Evolutionary conservation across 2,113 vertebrate genomes (phyloP).

Genomic region (Sinocyclocheilus anophthalmus): DNA sequence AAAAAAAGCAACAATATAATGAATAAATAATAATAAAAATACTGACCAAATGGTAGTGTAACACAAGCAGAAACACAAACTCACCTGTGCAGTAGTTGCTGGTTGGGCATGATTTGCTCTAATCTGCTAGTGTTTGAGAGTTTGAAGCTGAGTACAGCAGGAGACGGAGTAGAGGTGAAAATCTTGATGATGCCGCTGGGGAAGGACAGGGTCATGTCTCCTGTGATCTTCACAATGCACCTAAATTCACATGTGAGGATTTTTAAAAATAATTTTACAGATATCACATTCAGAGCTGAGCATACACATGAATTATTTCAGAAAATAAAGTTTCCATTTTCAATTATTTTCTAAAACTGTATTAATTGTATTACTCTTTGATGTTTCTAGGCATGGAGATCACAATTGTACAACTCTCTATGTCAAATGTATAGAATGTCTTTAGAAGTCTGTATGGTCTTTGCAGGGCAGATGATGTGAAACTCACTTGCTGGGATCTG

Average conservation of each 20-base stretch:
- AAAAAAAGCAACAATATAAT: not conserved
- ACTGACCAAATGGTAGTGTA: not conserved
- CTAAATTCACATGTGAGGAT: conserved; percentile 63
- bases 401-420: not conserved
- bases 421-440: not conserved
- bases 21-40: not conserved
- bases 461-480: conserved; percentile 61
- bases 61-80: not conserved
- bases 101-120: conserved; percentile 94
- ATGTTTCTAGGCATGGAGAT: not conserved
- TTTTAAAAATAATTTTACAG: not conserved
- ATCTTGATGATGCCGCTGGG: conserved; percentile 96
- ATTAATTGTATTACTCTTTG: not conserved
- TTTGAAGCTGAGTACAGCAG: conserved; percentile 90
- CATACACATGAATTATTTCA: not conserved
- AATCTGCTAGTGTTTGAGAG: conserved; percentile 90
- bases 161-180: conserved; percentile 91
- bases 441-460: not conserved
- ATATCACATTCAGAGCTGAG: not conserved
- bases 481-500: conserved; percentile 96
- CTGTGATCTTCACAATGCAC: conserved; percentile 98
- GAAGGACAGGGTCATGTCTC: conserved; percentile 96
- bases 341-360: not conserved
- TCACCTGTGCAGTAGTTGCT: conserved; percentile 92
- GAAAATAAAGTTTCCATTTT: not conserved